Percentiles rank a stretch among this genome's conserved stretches.
Evolutionary conservation across 2,888 invertebrate genomes (phyloP).

Genomic region (Cephalotes varians): DNA sequence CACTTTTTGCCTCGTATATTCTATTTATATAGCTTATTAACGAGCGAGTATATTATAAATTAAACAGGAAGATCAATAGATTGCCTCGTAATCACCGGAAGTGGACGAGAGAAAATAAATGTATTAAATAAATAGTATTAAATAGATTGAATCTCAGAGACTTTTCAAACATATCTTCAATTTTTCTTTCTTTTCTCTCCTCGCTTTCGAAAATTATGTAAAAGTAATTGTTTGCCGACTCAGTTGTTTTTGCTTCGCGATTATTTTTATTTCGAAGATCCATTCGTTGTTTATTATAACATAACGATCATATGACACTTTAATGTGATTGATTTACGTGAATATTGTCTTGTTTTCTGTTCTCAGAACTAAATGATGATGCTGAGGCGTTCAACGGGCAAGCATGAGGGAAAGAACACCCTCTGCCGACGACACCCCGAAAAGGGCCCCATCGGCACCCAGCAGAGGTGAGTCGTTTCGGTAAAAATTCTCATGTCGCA

Average conservation of each 20-base stretch:
- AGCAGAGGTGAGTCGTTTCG: constrained; percentile 83
- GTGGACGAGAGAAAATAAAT: not conserved
- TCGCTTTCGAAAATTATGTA: not conserved
- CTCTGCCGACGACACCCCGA: constrained; percentile 85
- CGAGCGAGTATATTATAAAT: too few relatives aligned
- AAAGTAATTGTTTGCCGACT: not conserved
- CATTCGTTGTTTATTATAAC: not conserved
- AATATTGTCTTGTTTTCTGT: constrained; percentile 21
- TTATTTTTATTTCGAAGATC: not conserved
- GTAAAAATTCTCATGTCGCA: not conserved
- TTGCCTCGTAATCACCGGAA: not conserved
- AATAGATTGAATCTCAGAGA: not conserved
- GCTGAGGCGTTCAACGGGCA: constrained; percentile 78
- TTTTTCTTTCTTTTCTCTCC: not conserved
- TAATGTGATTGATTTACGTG: not conserved
- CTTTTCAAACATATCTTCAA: not conserved
- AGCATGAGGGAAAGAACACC: constrained; percentile 85
- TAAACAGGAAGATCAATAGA: not conserved
- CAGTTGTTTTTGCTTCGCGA: not conserved
- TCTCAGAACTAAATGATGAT: constrained; percentile 80
- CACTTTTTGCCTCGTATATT: not conserved
- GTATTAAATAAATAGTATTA: too few relatives aligned
- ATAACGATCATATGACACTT: not conserved
- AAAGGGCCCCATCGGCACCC: constrained; percentile 84
- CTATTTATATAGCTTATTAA: constrained; percentile 11